Conservation (phyloP, 2,888 invertebrate species). For the Trissoscelio sp. region DNA sequence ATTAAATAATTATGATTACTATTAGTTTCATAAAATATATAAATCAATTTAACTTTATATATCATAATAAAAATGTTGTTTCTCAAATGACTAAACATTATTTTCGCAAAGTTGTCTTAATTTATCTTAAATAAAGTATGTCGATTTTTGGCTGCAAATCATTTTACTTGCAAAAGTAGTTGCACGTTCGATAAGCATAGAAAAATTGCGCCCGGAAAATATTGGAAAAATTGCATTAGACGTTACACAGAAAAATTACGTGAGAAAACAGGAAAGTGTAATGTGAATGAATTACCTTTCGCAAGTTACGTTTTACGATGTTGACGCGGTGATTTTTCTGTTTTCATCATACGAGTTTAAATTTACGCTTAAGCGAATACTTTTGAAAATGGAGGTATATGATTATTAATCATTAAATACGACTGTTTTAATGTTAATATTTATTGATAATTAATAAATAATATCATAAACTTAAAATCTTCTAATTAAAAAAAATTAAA, state of each 20-base stretch:
- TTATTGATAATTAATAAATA: too few relatives aligned
- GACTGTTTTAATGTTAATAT: too few relatives aligned
- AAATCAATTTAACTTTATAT: too few relatives aligned
- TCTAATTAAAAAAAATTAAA: too few relatives aligned
- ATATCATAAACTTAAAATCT: too few relatives aligned
- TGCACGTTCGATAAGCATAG: constrained; percentile 14
- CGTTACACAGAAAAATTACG: constrained; percentile 29
- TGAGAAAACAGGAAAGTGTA: constrained; percentile 26
- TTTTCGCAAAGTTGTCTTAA: too few relatives aligned
- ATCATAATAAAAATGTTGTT: too few relatives aligned
- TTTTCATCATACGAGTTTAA: neutral
- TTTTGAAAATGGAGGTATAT: constrained; percentile 3
- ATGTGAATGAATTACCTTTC: constrained; percentile 35
- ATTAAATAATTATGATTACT: too few relatives aligned
- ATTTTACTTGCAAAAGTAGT: neutral
- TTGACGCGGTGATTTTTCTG: constrained; percentile 27
- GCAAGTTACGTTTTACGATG: constrained; percentile 20
- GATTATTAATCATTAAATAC: too few relatives aligned
- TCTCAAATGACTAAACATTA: too few relatives aligned
- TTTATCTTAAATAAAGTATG: neutral
- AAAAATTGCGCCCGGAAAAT: constrained; percentile 18
- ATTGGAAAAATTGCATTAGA: constrained; percentile 24
- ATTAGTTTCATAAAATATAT: too few relatives aligned
- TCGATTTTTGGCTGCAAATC: neutral
- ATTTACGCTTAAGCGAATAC: neutral